Percentiles rank a stretch among this genome's conserved stretches.
Conservation (phyloP, 2,797 vertebrate genomes). For the Yasuhikotakia modesta region DNA sequence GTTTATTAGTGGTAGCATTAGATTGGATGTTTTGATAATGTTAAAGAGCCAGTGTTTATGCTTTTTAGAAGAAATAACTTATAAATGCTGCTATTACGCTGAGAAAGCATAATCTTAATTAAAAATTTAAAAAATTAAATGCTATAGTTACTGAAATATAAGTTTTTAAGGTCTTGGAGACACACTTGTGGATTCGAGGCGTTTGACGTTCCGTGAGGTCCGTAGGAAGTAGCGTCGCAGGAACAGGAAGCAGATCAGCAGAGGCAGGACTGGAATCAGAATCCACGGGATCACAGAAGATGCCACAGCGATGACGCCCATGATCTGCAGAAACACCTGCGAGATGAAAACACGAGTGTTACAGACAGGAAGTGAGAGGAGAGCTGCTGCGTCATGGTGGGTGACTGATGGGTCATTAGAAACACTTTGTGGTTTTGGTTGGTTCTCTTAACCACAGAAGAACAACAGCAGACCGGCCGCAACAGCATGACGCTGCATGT, state of each 20-base stretch:
- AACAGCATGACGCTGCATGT: slow-evolving; percentile 51
- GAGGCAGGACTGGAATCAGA: slow-evolving; percentile 79
- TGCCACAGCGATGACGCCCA: slow-evolving; percentile 80
- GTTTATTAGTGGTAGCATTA: too few species aligned
- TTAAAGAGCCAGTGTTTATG: too few species aligned
- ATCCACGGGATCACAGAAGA: slow-evolving; percentile 86
- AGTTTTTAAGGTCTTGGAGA: not conserved
- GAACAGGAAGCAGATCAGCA: slow-evolving; percentile 79
- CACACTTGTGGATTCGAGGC: slow-evolving; percentile 81
- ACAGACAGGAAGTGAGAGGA: not conserved
- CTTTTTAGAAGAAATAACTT: too few species aligned
- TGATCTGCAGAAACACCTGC: slow-evolving; percentile 81
- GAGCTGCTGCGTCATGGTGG: slow-evolving; percentile 45
- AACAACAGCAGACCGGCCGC: slow-evolving; percentile 11
- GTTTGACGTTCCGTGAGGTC: slow-evolving; percentile 86
- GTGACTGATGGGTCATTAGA: slow-evolving; percentile 43
- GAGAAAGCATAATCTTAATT: too few species aligned
- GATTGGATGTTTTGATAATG: too few species aligned
- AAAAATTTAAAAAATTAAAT: too few species aligned
- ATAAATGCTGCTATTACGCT: too few species aligned
- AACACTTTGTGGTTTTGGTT: slow-evolving; percentile 39
- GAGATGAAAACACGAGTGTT: not conserved
- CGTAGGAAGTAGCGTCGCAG: slow-evolving; percentile 84
- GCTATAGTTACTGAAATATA: too few species aligned
- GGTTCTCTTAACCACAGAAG: slow-evolving; percentile 1